phyloP scores from a whole-genome alignment of 2,888 invertebrate genomes.

The Aethes cnicana region DNA sequence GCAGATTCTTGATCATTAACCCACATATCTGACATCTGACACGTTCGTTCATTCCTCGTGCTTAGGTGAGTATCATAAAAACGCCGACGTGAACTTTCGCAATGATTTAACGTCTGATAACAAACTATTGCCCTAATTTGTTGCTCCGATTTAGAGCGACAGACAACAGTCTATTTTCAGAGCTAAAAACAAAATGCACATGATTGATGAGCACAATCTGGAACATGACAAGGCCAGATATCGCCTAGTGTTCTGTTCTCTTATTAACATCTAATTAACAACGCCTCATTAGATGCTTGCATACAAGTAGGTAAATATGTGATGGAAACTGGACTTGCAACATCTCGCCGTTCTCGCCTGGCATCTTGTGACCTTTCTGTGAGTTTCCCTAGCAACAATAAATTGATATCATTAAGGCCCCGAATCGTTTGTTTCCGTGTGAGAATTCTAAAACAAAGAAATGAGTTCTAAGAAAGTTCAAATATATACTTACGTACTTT shows the following conservation, averaged over 20 bases:
- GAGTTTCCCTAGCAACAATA: too few species aligned
- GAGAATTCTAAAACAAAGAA: too few species aligned
- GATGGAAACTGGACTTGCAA: conserved; percentile 53
- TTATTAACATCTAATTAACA: conserved; percentile 55
- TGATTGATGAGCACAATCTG: conserved; percentile 62
- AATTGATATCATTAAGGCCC: too few species aligned
- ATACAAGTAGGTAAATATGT: too few species aligned
- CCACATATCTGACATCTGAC: background rate
- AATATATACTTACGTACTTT: too few species aligned
- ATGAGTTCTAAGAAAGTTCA: too few species aligned
- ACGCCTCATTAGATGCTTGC: conserved; percentile 56
- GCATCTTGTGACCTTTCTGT: background rate
- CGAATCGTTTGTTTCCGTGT: too few species aligned
- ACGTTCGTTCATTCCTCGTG: too few species aligned
- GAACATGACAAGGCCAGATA: conserved; percentile 65
- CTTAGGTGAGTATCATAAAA: conserved; percentile 13
- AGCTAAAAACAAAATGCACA: conserved; percentile 49
- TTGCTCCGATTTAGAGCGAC: conserved; percentile 47
- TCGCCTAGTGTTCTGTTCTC: conserved; percentile 51
- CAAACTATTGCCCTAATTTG: conserved; percentile 49
- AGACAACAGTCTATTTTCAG: conserved; percentile 52
- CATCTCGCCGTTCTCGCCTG: too few species aligned
- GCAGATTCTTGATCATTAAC: too few species aligned
- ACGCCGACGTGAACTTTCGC: conserved; percentile 39
- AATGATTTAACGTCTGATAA: conserved; percentile 41